These are phyloP conservation scores for Aegotheles bennettii DNA, from an alignment of 2,113 vertebrate genomes.

Conservation along the genomic window DNA sequence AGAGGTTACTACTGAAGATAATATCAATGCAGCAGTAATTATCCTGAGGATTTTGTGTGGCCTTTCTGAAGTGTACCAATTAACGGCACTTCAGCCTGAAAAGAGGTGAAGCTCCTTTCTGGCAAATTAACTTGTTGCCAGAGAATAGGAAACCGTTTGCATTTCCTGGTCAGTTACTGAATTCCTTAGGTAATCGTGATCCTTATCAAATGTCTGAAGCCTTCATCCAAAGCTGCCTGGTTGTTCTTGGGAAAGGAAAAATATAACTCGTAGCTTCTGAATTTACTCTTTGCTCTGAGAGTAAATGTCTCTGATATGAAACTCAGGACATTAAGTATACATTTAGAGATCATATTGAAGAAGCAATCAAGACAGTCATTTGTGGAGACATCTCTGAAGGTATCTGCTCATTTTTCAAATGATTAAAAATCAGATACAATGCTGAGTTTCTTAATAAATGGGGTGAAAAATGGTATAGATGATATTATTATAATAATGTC, in stretches of 20 bases:
- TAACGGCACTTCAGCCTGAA: neutral
- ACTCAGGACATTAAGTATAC: neutral
- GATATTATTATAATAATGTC: neutral
- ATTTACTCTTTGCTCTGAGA: neutral
- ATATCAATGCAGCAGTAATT: neutral
- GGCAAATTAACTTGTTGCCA: neutral
- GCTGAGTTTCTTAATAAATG: neutral
- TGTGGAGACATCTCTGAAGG: neutral
- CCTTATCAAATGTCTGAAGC: neutral
- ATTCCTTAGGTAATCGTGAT: neutral
- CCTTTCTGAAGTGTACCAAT: neutral
- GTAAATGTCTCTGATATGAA: neutral
- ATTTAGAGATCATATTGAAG: neutral
- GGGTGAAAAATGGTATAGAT: neutral
- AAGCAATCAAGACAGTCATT: neutral
- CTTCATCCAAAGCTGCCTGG: neutral
- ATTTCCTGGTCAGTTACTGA: neutral
- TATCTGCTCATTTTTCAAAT: neutral
- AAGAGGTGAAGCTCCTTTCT: neutral
- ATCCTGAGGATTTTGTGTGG: neutral
- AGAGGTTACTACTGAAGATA: neutral
- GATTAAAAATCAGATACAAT: neutral
- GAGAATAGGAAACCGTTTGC: neutral
- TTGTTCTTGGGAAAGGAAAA: neutral
- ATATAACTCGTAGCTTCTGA: neutral